Conservation (phyloP, 2,797 vertebrate genomes). For the Hemibagrus guttatus region DNA sequence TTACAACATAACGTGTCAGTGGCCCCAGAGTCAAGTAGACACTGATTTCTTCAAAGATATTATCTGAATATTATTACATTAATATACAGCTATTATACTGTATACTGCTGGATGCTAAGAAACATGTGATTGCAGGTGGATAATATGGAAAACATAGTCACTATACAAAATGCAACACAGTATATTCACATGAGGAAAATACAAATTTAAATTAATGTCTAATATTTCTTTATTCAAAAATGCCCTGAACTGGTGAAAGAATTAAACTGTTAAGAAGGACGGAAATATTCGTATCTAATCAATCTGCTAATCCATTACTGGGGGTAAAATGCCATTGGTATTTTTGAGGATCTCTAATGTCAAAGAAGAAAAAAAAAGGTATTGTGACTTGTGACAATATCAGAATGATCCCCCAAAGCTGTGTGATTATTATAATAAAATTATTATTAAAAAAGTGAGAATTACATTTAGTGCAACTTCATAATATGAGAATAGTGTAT, state of each 20-base stretch:
- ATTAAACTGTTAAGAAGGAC: background rate
- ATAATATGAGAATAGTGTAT: background rate
- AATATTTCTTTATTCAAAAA: background rate
- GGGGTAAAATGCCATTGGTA: background rate
- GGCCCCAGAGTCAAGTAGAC: background rate
- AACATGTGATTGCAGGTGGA: background rate
- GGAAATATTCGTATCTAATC: background rate
- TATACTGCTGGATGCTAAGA: background rate
- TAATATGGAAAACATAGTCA: background rate
- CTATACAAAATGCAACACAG: background rate
- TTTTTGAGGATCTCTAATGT: background rate
- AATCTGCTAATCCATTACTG: background rate
- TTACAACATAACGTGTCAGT: no score
- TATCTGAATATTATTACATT: no score
- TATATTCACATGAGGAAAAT: background rate
- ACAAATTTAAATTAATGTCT: background rate
- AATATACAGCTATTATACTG: no score
- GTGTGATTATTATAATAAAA: constrained; percentile 1
- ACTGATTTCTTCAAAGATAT: background rate
- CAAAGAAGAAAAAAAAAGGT: background rate
- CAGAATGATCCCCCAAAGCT: background rate
- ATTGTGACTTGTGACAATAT: background rate
- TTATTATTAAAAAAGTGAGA: background rate
- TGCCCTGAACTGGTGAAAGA: background rate
- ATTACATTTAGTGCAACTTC: background rate